A percentile compares a stretch with the other conserved stretches of the same genome.
These are phyloP conservation scores for Chrysomela aeneicollis DNA, from an alignment of 2,888 invertebrate genomes.

Conservation along the genomic window DNA sequence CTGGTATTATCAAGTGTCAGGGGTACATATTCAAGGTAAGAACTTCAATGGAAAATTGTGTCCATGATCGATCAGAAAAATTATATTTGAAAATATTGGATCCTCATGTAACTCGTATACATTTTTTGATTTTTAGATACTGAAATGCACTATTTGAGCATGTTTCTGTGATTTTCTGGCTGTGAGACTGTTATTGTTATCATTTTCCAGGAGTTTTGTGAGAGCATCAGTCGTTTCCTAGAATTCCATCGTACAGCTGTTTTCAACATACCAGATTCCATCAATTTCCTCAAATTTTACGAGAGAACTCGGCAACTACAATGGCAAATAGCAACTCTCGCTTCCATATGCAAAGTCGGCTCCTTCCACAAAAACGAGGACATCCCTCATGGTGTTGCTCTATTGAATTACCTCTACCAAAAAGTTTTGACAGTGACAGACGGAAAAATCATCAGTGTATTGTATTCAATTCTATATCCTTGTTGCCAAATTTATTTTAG, in stretches of 20 bases:
- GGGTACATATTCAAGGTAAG: slow-evolving; percentile 57
- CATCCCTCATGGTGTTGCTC: slow-evolving; percentile 64
- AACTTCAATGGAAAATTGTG: too few species aligned
- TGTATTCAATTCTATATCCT: slow-evolving; percentile 62
- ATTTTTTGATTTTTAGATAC: too few species aligned
- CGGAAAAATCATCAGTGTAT: slow-evolving; percentile 64
- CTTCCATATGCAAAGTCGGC: slow-evolving; percentile 65
- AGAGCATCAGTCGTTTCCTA: slow-evolving; percentile 68
- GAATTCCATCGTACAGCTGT: slow-evolving; percentile 66
- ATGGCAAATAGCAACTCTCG: slow-evolving; percentile 65
- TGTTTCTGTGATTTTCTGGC: too few species aligned
- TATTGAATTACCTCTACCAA: slow-evolving; percentile 72
- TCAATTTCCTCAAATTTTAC: slow-evolving; percentile 50
- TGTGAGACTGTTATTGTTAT: too few species aligned
- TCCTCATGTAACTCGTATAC: too few species aligned
- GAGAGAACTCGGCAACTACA: slow-evolving; percentile 63
- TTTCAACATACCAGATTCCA: slow-evolving; percentile 51
- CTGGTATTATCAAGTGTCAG: slow-evolving; percentile 49
- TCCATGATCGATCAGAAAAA: too few species aligned
- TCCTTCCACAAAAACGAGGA: slow-evolving; percentile 50
- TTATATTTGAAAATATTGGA: too few species aligned
- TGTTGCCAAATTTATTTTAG: slow-evolving; percentile 59
- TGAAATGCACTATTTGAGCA: too few species aligned
- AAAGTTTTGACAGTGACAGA: slow-evolving; percentile 69
- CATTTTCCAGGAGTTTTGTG: slow-evolving; percentile 69